Evolutionary conservation across 2,797 vertebrate genomes (phyloP), one percentile per base, ranked within the genome.

Genomic region (Lepilemur septentrionalis): DNA sequence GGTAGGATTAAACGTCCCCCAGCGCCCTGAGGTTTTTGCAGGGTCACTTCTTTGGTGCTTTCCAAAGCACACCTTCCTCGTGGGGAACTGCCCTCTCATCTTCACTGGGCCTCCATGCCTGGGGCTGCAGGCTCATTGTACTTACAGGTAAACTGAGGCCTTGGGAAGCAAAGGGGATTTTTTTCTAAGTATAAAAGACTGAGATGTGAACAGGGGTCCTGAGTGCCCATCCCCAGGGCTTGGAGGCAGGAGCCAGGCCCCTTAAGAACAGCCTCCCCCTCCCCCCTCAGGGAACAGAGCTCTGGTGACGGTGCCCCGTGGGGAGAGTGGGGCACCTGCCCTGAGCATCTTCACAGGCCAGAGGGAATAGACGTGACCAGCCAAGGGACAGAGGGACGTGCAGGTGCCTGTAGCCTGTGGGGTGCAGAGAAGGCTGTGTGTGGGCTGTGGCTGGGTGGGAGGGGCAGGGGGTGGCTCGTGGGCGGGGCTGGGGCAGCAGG

Each of bases 231-330:
- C 50, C n/a, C 22, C 28, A 1, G 59, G 70, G 65, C 50, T 55
- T 6, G 72, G 41, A 1, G 46, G 46, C 35, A n/a, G 28, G 25
- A 59, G 11, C 22, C 52, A 35, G 57, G 20, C 6, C n/a, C 46
- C 43, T 32, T 48, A 30, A 3, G 10, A 41, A 46, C 13, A 2
- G 0, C 4, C 1, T 3, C 23, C 13, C 1, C 13, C 35, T 4
- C 41, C 48, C 30, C 2, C 35, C 50, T 41, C 23, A 0, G 20
- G 0, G 52, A 61, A 15, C 10, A 3, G 25, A 6, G 76, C 13
- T 38, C 41, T 23, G 35, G 9, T 11, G 4, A 11, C 18, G 0
- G 46, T 63, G 50, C 22, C 50, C n/a, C 7, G 1, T 4, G 63
- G 63, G 61, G 70, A 48, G 30, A 84, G 11, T 1, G 0, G 3